phyloP scores from a whole-genome alignment of 2,113 vertebrate species.

The Pteropus alecto region DNA sequence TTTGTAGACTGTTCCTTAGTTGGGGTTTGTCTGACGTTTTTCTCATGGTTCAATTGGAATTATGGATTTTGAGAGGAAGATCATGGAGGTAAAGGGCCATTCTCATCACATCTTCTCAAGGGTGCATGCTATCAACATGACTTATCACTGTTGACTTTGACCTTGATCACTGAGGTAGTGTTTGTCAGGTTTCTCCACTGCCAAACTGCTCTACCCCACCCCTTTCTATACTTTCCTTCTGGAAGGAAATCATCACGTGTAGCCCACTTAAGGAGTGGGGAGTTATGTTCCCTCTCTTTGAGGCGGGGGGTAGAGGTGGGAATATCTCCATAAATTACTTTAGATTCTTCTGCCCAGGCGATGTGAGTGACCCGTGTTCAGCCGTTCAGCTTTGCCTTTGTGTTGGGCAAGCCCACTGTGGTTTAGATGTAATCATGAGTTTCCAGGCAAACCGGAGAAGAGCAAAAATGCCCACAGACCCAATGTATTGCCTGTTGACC shows the following conservation, averaged over 20 bases:
- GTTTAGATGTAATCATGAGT: constrained; percentile 20
- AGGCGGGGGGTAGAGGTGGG: no score
- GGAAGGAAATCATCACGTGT: not conserved
- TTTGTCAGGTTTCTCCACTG: not conserved
- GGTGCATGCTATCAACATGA: not conserved
- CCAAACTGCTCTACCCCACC: no score
- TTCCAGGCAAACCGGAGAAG: not conserved
- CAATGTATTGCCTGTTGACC: constrained; percentile 22
- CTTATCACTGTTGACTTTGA: not conserved
- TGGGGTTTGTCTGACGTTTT: not conserved
- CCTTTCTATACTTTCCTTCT: not conserved
- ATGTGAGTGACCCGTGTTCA: not conserved
- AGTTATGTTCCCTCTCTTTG: not conserved
- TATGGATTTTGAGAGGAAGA: not conserved
- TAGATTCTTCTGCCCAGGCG: not conserved
- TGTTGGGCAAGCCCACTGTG: not conserved
- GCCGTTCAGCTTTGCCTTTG: not conserved
- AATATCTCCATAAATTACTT: not conserved
- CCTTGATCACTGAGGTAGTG: not conserved
- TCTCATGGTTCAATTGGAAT: not conserved
- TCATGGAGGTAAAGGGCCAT: not conserved
- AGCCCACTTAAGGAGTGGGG: not conserved
- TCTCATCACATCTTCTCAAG: not conserved
- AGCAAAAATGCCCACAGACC: not conserved
- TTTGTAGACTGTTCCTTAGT: not conserved